phyloP scores from a whole-genome alignment of 2,113 vertebrate species.

The Xiphias gladius region DNA sequence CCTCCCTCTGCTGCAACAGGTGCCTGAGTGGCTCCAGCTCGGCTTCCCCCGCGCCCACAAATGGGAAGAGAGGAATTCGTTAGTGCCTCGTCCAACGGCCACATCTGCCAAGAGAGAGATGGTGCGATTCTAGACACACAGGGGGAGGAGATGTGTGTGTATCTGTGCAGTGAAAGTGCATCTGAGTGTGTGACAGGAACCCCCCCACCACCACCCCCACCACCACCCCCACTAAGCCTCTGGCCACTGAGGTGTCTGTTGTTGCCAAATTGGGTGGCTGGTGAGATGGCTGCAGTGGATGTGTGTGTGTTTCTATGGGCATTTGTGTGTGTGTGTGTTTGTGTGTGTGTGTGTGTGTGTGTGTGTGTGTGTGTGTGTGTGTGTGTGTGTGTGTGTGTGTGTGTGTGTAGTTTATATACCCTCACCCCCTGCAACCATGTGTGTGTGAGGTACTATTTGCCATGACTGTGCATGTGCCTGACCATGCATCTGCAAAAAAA shows the following conservation, averaged over 20 bases:
- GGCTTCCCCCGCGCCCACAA: slow-evolving; percentile 33
- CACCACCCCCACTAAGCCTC: slow-evolving; percentile 46
- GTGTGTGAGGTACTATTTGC: slow-evolving; percentile 19
- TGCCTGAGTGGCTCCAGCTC: slow-evolving; percentile 36
- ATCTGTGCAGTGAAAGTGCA: slow-evolving; percentile 27
- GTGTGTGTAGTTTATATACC: slow-evolving; percentile 23
- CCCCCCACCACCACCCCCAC: neutral
- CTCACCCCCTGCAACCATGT: neutral
- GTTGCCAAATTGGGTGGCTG: slow-evolving; percentile 66
- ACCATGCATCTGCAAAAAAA: slow-evolving; percentile 24
- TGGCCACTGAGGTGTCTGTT: slow-evolving; percentile 62
- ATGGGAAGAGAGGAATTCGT: slow-evolving; percentile 63
- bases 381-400: neutral
- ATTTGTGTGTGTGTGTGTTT: no score
- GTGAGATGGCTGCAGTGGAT: slow-evolving; percentile 11
- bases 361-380: slow-evolving; percentile 15
- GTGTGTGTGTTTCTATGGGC: neutral
- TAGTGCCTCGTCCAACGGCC: slow-evolving; percentile 55
- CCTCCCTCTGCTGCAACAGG: slow-evolving; percentile 63
- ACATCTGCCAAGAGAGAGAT: slow-evolving; percentile 69
- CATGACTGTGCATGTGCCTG: slow-evolving; percentile 41
- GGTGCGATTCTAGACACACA: slow-evolving; percentile 12
- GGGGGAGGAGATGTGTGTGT: slow-evolving; percentile 10
- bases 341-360: slow-evolving; percentile 20
- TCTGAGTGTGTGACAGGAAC: slow-evolving; percentile 28